Conservation (phyloP, 2,113 vertebrate species). For the Ceyx margarethae region DNA sequence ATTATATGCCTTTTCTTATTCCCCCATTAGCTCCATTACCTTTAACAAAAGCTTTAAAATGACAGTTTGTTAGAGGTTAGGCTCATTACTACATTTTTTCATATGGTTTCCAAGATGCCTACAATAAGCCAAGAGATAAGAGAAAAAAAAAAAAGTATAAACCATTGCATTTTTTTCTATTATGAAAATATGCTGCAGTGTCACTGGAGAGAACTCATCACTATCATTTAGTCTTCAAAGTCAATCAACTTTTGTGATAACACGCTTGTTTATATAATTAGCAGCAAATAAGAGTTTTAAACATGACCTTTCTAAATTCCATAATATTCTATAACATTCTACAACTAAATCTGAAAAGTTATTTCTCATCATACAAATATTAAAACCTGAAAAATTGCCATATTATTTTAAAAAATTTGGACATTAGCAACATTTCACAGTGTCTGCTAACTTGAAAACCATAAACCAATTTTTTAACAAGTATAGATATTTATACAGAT, state of each 20-base stretch:
- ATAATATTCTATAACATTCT: not conserved
- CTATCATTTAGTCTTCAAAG: not conserved
- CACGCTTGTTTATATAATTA: not conserved
- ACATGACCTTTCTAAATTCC: not conserved
- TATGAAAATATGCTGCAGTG: not conserved
- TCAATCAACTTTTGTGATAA: not conserved
- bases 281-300: not conserved
- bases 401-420: not conserved
- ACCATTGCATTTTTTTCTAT: not conserved
- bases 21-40: not conserved
- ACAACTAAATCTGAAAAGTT: not conserved
- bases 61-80: not conserved
- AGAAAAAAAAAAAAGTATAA: not conserved
- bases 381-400: not conserved
- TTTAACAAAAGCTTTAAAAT: not conserved
- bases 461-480: not conserved
- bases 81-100: not conserved
- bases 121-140: not conserved
- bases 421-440: not conserved
- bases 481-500: constrained; percentile 7
- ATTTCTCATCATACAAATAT: not conserved
- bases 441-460: not conserved
- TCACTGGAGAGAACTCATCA: not conserved
- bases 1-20: not conserved
- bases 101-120: not conserved